These are phyloP conservation scores for Propithecus perrieri DNA, from an alignment of 2,797 vertebrate genomes.

Conservation along the genomic window DNA sequence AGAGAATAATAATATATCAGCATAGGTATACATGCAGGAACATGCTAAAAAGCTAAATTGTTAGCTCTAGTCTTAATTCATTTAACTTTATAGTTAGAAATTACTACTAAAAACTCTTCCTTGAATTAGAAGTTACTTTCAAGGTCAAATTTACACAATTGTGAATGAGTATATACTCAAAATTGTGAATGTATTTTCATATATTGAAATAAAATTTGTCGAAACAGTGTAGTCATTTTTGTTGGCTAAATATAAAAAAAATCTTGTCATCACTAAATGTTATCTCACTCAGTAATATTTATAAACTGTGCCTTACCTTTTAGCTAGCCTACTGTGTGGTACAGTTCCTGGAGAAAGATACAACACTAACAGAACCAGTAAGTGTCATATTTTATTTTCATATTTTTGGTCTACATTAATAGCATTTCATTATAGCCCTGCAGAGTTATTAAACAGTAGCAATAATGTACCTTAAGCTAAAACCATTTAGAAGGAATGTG, in stretches of 20 bases:
- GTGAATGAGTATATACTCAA: neutral
- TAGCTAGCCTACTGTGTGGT: slow-evolving; percentile 99
- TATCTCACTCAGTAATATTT: slow-evolving; percentile 57
- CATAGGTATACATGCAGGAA: neutral
- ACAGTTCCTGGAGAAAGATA: slow-evolving; percentile 99
- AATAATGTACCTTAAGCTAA: neutral
- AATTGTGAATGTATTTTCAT: slow-evolving; percentile 27
- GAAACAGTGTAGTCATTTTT: slow-evolving; percentile 64
- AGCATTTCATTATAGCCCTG: neutral
- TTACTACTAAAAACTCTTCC: slow-evolving; percentile 48
- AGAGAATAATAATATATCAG: neutral
- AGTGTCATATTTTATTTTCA: slow-evolving; percentile 74
- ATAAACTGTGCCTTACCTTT: slow-evolving; percentile 79
- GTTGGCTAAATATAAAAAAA: slow-evolving; percentile 68
- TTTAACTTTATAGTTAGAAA: slow-evolving; percentile 39
- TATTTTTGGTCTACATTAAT: slow-evolving; percentile 31
- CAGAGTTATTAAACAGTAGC: slow-evolving; percentile 83
- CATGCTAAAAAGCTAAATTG: neutral
- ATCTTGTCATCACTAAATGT: neutral
- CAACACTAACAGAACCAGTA: slow-evolving; percentile 97
- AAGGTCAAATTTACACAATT: neutral
- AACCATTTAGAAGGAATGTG: neutral
- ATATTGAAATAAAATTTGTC: slow-evolving; percentile 47
- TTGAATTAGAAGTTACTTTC: slow-evolving; percentile 26
- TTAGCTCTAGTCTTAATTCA: neutral